Conservation (phyloP, 2,797 vertebrate species). For the Florisuga fusca region DNA sequence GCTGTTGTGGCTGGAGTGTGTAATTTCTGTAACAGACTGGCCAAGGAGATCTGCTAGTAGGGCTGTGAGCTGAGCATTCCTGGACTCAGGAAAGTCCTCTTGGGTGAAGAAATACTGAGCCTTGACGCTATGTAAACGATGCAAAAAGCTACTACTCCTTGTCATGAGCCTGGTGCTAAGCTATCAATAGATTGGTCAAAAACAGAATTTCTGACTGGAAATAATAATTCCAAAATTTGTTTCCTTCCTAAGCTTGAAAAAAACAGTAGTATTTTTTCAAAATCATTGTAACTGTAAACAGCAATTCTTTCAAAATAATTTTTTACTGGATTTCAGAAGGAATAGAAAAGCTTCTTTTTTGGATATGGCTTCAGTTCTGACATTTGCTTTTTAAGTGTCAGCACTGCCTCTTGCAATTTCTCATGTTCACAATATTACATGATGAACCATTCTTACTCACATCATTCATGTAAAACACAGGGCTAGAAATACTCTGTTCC, state of each 20-base stretch:
- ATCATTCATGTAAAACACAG: background rate
- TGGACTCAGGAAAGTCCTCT: background rate
- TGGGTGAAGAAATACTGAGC: background rate
- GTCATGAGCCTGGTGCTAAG: background rate
- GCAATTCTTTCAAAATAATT: background rate
- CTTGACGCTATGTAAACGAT: background rate
- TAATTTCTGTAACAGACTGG: background rate
- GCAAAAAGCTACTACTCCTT: background rate
- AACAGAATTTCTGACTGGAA: background rate
- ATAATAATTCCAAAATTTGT: background rate
- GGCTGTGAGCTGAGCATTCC: background rate
- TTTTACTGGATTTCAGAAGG: background rate
- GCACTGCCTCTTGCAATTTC: background rate
- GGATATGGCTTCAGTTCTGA: background rate
- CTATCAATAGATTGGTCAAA: background rate
- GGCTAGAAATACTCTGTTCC: background rate
- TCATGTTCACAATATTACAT: background rate
- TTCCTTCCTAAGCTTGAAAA: background rate
- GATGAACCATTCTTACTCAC: background rate
- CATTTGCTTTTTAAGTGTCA: background rate
- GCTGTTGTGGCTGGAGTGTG: fast-evolving
- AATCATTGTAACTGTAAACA: background rate
- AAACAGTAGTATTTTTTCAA: background rate
- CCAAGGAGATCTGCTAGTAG: background rate
- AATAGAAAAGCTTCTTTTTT: background rate